These are phyloP conservation scores for Cololabis saira DNA, from an alignment of 2,113 vertebrate species.

Conservation along the genomic window DNA sequence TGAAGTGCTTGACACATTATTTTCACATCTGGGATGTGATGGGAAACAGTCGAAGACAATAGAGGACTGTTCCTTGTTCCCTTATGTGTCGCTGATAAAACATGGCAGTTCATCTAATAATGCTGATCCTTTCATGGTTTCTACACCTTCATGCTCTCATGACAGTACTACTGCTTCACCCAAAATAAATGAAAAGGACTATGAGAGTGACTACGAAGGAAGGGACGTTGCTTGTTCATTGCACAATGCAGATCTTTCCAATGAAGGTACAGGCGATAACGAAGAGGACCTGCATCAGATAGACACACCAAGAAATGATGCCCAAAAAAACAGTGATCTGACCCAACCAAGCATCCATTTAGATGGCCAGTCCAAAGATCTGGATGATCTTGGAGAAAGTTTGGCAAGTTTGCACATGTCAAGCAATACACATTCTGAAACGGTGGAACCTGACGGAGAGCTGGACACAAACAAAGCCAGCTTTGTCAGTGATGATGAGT, in stretches of 20 bases:
- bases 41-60: slow-evolving; percentile 30
- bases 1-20: slow-evolving; percentile 24
- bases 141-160: slow-evolving; percentile 31
- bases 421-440: slow-evolving; percentile 21
- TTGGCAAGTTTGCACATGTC: slow-evolving; percentile 74
- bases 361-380: slow-evolving; percentile 43
- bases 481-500: slow-evolving; percentile 74
- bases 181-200: slow-evolving; percentile 25
- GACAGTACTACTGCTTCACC: slow-evolving; percentile 18
- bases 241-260: slow-evolving; percentile 5
- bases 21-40: slow-evolving; percentile 28
- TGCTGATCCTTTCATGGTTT: slow-evolving; percentile 17
- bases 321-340: slow-evolving; percentile 13
- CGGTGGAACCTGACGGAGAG: slow-evolving; percentile 20
- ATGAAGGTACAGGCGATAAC: background rate
- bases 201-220: slow-evolving; percentile 8
- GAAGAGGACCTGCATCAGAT: slow-evolving; percentile 30
- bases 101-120: slow-evolving; percentile 10
- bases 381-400: slow-evolving; percentile 71
- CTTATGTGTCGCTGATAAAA: slow-evolving; percentile 39
- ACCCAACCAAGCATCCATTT: slow-evolving; percentile 15
- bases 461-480: slow-evolving; percentile 16
- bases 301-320: background rate
- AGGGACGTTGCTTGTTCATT: background rate
- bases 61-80: slow-evolving; percentile 31